Percentiles rank a stretch among this genome's conserved stretches.
phyloP scores from a whole-genome alignment of 2,113 vertebrate species.

The Isichthys henryi region DNA sequence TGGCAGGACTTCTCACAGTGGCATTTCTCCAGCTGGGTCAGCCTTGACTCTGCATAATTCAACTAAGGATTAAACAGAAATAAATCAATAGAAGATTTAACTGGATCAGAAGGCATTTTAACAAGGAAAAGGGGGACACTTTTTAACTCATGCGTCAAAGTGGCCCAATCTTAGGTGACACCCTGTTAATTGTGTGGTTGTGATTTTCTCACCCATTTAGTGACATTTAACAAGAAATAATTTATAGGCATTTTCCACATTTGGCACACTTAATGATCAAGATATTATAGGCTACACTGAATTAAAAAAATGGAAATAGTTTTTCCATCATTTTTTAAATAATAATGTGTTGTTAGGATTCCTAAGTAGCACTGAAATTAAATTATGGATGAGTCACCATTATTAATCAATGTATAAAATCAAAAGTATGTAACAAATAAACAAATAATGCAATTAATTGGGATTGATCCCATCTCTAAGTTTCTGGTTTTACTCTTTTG shows the following conservation, averaged over 20 bases:
- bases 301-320: neutral
- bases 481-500: neutral
- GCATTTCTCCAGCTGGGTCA: conserved; percentile 89
- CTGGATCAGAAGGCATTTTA: neutral
- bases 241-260: conserved; percentile 7
- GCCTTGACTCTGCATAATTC: conserved; percentile 89
- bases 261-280: conserved; percentile 4
- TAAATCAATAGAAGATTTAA: neutral
- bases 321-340: neutral
- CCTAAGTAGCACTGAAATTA: neutral
- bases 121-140: neutral
- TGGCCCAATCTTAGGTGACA: neutral
- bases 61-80: conserved; percentile 57
- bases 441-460: neutral
- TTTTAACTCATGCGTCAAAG: neutral
- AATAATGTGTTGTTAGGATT: neutral
- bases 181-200: neutral
- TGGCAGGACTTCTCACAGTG: conserved; percentile 92
- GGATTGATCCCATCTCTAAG: neutral
- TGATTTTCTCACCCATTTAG: neutral
- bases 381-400: neutral
- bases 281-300: neutral
- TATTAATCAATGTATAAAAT: neutral
- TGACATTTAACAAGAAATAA: neutral
- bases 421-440: neutral